These are phyloP conservation scores for Antennarius maculatus DNA, from an alignment of 2,797 vertebrate species.

Conservation along the genomic window DNA sequence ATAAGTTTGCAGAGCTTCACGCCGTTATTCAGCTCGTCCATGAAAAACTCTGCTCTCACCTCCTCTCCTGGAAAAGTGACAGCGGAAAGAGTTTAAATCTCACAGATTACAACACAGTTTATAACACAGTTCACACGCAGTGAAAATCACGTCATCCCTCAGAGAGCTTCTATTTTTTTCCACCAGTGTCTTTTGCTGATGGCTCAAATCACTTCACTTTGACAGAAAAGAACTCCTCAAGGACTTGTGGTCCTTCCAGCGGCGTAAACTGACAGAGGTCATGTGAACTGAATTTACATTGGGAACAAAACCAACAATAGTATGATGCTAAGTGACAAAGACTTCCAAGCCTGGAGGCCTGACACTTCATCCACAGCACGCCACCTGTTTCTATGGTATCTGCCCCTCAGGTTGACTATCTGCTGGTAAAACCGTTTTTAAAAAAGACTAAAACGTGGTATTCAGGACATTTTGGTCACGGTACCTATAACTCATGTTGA, in stretches of 20 bases:
- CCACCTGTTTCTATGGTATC: slow-evolving; percentile 36
- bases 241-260: slow-evolving; percentile 29
- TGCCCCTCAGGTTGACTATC: neutral
- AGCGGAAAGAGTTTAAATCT: neutral
- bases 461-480: slow-evolving; percentile 24
- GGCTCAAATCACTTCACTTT: neutral
- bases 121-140: too few relatives aligned
- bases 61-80: slow-evolving; percentile 79
- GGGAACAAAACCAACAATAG: slow-evolving; percentile 34
- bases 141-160: neutral
- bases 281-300: slow-evolving; percentile 15
- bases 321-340: slow-evolving; percentile 43
- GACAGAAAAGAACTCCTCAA: neutral
- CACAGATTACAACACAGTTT: too few relatives aligned
- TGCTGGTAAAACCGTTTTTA: neutral
- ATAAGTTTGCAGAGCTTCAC: slow-evolving; percentile 90
- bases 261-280: slow-evolving; percentile 38
- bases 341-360: slow-evolving; percentile 15
- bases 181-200: slow-evolving; percentile 5
- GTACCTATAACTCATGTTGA: slow-evolving; percentile 29
- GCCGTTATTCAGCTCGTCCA: slow-evolving; percentile 95
- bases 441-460: slow-evolving; percentile 1
- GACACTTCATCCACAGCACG: slow-evolving; percentile 44
- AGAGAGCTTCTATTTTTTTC: neutral
- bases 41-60: slow-evolving; percentile 87